phyloP scores from a whole-genome alignment of 2,888 invertebrate genomes.

The Caenorhabditis doughertyi region DNA sequence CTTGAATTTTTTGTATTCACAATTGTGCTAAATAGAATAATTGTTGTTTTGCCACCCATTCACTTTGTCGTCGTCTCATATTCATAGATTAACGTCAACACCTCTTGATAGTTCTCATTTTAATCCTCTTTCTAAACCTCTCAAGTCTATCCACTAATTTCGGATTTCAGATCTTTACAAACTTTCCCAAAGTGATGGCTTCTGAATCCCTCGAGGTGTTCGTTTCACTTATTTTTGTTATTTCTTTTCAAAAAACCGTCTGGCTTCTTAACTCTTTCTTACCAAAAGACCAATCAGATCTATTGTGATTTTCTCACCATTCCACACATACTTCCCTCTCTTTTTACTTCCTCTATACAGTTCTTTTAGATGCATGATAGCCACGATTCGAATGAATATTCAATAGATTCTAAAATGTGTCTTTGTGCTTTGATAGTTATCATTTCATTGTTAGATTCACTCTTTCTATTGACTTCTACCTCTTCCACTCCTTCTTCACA shows the following conservation, averaged over 20 bases:
- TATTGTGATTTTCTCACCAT: neutral
- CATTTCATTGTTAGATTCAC: neutral
- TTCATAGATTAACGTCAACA: constrained; percentile 1
- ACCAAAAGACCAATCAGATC: neutral
- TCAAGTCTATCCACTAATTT: neutral
- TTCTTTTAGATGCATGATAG: neutral
- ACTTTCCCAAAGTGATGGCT: neutral
- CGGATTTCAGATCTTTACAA: neutral
- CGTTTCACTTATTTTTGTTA: neutral
- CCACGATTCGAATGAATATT: neutral
- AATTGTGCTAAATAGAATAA: too few relatives aligned
- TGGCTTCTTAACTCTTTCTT: neutral
- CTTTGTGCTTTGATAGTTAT: neutral
- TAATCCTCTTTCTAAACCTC: neutral
- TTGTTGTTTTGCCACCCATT: neutral
- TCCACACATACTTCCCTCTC: neutral
- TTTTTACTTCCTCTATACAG: neutral
- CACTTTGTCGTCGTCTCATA: neutral
- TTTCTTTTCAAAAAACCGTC: constrained; percentile 1
- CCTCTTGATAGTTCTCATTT: neutral
- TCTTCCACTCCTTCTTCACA: too few relatives aligned
- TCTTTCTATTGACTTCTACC: neutral
- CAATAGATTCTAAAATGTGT: neutral
- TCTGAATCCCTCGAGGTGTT: neutral
- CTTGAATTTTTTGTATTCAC: too few relatives aligned